These are phyloP conservation scores for Caiman crocodilus DNA, from an alignment of 2,797 vertebrate genomes.

Conservation along the genomic window DNA sequence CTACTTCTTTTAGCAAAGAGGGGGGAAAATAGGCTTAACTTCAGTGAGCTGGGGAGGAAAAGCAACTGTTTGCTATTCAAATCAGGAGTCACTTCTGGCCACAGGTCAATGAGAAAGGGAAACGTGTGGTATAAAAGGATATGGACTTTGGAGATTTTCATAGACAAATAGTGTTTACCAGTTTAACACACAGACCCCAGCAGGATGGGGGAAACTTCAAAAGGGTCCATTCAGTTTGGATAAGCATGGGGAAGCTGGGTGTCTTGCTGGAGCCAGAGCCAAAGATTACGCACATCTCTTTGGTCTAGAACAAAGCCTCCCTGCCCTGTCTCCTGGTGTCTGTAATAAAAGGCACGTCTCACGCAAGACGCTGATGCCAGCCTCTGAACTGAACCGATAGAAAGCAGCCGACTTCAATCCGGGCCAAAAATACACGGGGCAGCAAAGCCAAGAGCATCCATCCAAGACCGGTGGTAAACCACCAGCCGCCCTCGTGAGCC, in stretches of 20 bases:
- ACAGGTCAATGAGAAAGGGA: slow-evolving; percentile 73
- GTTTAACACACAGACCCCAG: accelerated
- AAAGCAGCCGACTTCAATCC: background rate
- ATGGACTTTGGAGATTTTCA: slow-evolving; percentile 43
- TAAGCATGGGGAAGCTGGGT: slow-evolving; percentile 38
- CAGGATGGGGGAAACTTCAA: background rate
- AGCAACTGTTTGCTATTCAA: slow-evolving; percentile 72
- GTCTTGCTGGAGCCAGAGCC: slow-evolving; percentile 35
- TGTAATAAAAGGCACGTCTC: accelerated
- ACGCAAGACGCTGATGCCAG: background rate
- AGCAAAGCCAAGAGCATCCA: background rate
- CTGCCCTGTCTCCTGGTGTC: accelerated
- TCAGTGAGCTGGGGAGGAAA: background rate
- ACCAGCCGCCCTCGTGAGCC: background rate
- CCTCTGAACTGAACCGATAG: background rate
- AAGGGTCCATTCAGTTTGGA: slow-evolving; percentile 55
- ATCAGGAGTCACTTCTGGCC: slow-evolving; percentile 65
- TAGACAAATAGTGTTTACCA: slow-evolving; percentile 47
- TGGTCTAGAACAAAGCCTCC: slow-evolving; percentile 12
- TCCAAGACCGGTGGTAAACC: too few species aligned
- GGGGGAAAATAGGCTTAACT: slow-evolving; percentile 34
- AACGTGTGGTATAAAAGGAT: slow-evolving; percentile 54
- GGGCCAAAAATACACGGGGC: background rate
- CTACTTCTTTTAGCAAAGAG: background rate
- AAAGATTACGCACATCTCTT: slow-evolving; percentile 57